These are phyloP conservation scores for Thymelicus acteon DNA, from an alignment of 2,888 invertebrate genomes.

Conservation along the genomic window DNA sequence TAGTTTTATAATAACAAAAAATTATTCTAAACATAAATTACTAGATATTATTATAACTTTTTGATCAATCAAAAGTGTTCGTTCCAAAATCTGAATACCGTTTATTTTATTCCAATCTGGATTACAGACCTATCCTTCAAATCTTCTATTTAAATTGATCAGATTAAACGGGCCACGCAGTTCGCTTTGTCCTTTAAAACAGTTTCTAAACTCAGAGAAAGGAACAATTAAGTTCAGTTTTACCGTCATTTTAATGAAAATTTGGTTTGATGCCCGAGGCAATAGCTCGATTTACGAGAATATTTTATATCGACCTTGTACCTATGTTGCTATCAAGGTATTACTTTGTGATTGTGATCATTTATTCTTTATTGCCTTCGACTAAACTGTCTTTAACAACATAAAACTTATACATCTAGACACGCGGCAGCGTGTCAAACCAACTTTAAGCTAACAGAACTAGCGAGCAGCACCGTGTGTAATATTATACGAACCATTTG, in stretches of 20 bases:
- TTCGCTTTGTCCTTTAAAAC: conserved; percentile 58
- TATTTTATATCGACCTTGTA: conserved; percentile 42
- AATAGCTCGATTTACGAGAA: conserved; percentile 55
- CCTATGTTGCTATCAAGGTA: neutral
- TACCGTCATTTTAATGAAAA: conserved; percentile 65
- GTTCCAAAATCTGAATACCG: neutral
- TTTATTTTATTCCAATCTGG: conserved; percentile 14
- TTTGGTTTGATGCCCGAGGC: conserved; percentile 47
- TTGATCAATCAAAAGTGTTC: neutral
- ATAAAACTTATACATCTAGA: too few relatives aligned
- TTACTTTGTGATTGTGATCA: too few relatives aligned
- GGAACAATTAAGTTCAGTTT: conserved; percentile 65
- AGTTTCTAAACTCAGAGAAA: conserved; percentile 60
- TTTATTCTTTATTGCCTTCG: too few relatives aligned
- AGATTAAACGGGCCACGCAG: conserved; percentile 66
- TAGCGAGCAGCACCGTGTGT: too few relatives aligned
- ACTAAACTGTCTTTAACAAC: too few relatives aligned
- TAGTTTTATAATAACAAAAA: neutral
- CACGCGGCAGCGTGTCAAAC: too few relatives aligned
- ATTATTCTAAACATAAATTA: neutral
- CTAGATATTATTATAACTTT: neutral
- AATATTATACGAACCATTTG: too few relatives aligned
- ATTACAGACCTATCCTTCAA: conserved; percentile 45
- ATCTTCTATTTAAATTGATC: conserved; percentile 71
- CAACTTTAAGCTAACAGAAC: too few relatives aligned